Evolutionary conservation across 1,140 invertebrate genomes (phyloP), one percentile per base, ranked within the genome.

Genomic region (Telenomus remus): DNA sequence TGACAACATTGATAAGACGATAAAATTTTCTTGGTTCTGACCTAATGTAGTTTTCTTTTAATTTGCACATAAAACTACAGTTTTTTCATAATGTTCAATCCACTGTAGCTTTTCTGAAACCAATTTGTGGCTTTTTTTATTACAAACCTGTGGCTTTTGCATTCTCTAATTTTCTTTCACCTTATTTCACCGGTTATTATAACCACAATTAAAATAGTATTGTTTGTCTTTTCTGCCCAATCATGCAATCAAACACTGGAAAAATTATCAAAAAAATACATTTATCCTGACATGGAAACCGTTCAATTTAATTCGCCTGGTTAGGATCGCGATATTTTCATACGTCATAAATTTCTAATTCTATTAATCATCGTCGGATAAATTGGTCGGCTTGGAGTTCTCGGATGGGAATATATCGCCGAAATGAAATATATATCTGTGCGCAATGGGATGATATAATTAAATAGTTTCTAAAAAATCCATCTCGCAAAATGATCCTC

Each of bases 391-490:
- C 2, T 1, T 27, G 2, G 19, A 6, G 6, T 27, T 27, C 19
- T 27, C n/a, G n/a, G n/a, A n/a, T n/a, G n/a, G n/a, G 19, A 27
- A 27, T 27, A 27, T 27, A n/a, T 27, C 19, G 6, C 4, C 16
- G n/a, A 53, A 64, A 37, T 43, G 43, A 64, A 64, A 54, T 19
- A 42, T 46, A 42, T n/a, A 43, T 50, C 35, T 42, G 19, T 27
- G 19, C 6, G 19, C 2, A 27, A 69, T n/a, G 11, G 51, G 42
- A 50, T 64, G 69, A 65, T 64, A 72, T 59, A 64, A 72, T 72
- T 72, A 65, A 72, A 54, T 54, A 54, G 12, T 65, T 64, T 64
- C 48, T 54, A 49, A 48, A 53, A 61, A 69, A 64, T 73, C 43
- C 19, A 27, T 27, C 42, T 60, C 51, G 51, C 63, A n/a, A n/a